phyloP scores from a whole-genome alignment of 2,797 vertebrate genomes.

The Loris lydekkerianus region DNA sequence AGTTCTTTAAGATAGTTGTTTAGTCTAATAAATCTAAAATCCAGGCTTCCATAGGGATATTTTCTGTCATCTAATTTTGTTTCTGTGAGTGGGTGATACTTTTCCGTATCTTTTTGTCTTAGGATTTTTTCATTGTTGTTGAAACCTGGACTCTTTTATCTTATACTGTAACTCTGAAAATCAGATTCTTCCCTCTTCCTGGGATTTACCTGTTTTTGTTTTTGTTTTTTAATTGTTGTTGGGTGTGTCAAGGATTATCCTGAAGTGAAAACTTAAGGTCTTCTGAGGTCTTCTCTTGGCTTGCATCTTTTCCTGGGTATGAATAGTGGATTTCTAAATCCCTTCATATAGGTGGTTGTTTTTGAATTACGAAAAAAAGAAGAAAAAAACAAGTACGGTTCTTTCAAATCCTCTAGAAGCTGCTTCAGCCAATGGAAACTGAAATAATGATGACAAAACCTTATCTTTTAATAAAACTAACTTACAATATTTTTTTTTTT shows the following conservation, averaged over 20 bases:
- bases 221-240: not conserved
- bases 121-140: not conserved
- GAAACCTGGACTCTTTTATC: not conserved
- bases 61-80: not conserved
- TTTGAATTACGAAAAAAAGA: not conserved
- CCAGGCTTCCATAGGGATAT: not conserved
- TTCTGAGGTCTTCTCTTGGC: not conserved
- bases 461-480: constrained; percentile 19
- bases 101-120: not conserved
- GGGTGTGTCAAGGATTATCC: not conserved
- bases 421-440: not conserved
- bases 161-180: not conserved
- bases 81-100: not conserved
- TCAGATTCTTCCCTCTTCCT: not conserved
- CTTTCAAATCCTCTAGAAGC: not conserved
- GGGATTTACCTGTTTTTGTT: not conserved
- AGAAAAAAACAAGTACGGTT: not conserved
- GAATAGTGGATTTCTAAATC: not conserved
- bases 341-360: not conserved
- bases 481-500: not conserved
- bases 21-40: not conserved
- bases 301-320: not conserved
- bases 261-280: not conserved
- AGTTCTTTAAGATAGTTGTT: not conserved
- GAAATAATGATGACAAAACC: not conserved